Conservation (phyloP, 2,888 invertebrate genomes). For the Macropis europaea region DNA sequence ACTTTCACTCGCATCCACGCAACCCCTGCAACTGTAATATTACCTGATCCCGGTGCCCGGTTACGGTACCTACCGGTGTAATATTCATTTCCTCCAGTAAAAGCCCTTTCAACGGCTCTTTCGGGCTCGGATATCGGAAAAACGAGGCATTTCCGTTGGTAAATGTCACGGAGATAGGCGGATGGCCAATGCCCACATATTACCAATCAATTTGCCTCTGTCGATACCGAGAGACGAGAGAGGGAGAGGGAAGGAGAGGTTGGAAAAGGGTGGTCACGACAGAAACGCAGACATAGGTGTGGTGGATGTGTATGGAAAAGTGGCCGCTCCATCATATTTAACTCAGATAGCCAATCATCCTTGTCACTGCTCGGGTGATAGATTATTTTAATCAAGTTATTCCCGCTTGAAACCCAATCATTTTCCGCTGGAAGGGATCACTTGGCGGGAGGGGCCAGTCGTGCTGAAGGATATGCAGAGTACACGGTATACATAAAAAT, state of each 20-base stretch:
- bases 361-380: slow-evolving; percentile 69
- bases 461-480: slow-evolving; percentile 17
- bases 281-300: neutral
- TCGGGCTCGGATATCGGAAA: slow-evolving; percentile 62
- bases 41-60: slow-evolving; percentile 37
- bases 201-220: slow-evolving; percentile 69
- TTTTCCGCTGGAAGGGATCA: slow-evolving; percentile 28
- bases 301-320: slow-evolving; percentile 45
- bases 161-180: slow-evolving; percentile 63
- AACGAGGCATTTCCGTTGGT: slow-evolving; percentile 66
- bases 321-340: slow-evolving; percentile 70
- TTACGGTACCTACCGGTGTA: slow-evolving; percentile 55
- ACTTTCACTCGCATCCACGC: slow-evolving; percentile 5
- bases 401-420: slow-evolving; percentile 58
- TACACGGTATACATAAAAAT: slow-evolving; percentile 54
- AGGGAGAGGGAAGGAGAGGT: neutral
- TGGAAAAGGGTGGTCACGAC: slow-evolving; percentile 3
- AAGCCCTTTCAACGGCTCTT: slow-evolving; percentile 64
- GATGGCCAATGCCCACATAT: slow-evolving; percentile 64
- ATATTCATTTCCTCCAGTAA: slow-evolving; percentile 65
- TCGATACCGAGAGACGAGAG: slow-evolving; percentile 58
- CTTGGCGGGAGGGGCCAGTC: slow-evolving; percentile 3
- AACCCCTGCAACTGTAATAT: slow-evolving; percentile 40
- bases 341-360: slow-evolving; percentile 69
- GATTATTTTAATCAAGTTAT: slow-evolving; percentile 75